A percentile compares a stretch with the other conserved stretches of the same genome.
Evolutionary conservation across 35 echinoderm and acorn worm genomes (phyloP).

Genomic region (Ophiothrix spiculata): DNA sequence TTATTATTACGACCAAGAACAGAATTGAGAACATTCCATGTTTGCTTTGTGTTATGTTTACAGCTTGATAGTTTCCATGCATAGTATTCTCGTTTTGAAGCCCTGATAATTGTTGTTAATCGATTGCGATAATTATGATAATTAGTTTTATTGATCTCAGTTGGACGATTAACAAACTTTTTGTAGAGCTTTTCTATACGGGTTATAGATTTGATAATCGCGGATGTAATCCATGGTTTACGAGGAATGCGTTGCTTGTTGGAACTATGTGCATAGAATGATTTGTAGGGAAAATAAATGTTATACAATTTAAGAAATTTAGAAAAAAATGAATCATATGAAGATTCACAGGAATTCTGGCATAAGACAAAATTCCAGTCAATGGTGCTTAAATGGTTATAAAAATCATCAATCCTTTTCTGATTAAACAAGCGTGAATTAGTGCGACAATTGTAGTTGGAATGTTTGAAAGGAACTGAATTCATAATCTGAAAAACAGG

Average conservation of each 20-base stretch:
- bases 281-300: background rate
- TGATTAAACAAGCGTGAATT: no score
- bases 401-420: no score
- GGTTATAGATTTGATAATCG: background rate
- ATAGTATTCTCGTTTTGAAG: background rate
- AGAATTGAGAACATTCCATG: constrained; percentile 21
- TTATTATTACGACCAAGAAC: background rate
- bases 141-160: background rate
- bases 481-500: no score
- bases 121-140: background rate
- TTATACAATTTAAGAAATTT: background rate
- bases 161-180: background rate
- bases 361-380: no score
- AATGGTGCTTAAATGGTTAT: no score
- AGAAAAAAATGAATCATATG: no score
- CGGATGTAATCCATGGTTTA: background rate
- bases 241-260: background rate
- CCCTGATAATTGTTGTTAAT: background rate
- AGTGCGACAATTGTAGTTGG: no score
- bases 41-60: no score
- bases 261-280: background rate
- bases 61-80: no score
- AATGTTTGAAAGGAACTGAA: no score
- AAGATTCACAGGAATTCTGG: no score
- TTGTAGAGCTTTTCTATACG: constrained; percentile 1